Conservation (phyloP, 2,113 vertebrate species). For the Ochotona princeps region DNA sequence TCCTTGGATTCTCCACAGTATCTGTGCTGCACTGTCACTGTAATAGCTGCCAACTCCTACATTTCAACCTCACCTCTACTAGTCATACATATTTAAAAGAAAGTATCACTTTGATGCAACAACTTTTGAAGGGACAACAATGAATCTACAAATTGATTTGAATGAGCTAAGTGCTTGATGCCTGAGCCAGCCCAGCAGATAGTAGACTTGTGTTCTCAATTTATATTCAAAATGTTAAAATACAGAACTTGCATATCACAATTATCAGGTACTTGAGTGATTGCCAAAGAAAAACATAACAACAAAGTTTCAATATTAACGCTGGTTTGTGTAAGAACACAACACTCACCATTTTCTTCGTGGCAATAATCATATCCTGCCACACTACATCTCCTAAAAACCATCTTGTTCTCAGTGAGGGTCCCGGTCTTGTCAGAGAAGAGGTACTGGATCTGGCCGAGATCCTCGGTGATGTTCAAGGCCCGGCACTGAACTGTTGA, state of each 20-base stretch:
- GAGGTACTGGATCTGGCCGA: constrained; percentile 95
- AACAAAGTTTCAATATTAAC: neutral
- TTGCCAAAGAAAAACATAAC: neutral
- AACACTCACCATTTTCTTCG: constrained; percentile 92
- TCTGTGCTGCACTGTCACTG: neutral
- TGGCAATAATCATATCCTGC: constrained; percentile 96
- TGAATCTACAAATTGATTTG: neutral
- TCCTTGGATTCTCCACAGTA: neutral
- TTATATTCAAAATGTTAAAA: neutral
- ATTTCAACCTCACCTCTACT: neutral
- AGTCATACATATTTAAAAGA: constrained; percentile 16
- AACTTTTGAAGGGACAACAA: neutral
- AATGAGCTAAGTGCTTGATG: neutral
- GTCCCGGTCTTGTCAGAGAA: constrained; percentile 99
- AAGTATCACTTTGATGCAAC: neutral
- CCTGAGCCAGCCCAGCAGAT: too few relatives aligned
- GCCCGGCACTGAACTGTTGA: constrained; percentile 93
- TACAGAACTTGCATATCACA: neutral
- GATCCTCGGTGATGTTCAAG: constrained; percentile 95
- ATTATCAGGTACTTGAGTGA: neutral
- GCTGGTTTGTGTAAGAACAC: neutral
- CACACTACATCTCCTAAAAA: constrained; percentile 95
- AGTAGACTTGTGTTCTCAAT: too few relatives aligned
- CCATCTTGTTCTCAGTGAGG: constrained; percentile 98
- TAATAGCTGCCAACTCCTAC: neutral